Conservation (phyloP, 2,113 vertebrate genomes). For the Gymnorhina tibicen region DNA sequence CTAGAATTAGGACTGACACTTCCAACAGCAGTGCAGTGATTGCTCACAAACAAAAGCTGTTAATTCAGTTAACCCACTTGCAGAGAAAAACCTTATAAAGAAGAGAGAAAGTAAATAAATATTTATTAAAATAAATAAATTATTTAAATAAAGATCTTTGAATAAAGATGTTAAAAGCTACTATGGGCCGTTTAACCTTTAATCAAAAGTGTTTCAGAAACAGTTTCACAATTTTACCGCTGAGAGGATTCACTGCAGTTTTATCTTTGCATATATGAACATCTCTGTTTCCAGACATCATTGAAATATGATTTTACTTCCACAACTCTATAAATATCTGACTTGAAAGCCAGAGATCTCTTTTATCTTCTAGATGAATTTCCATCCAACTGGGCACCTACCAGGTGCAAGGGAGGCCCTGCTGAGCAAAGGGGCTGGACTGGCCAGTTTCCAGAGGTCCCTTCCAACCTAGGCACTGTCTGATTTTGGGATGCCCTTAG, state of each 20-base stretch:
- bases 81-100: background rate
- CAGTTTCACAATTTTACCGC: background rate
- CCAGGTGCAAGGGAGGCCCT: background rate
- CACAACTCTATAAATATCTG: background rate
- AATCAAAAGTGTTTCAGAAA: background rate
- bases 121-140: background rate
- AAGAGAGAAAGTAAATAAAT: background rate
- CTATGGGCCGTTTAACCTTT: background rate
- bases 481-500: background rate
- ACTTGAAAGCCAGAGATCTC: background rate
- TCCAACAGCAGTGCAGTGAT: background rate
- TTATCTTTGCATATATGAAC: background rate
- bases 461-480: background rate
- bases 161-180: background rate
- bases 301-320: background rate
- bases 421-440: background rate
- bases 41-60: background rate
- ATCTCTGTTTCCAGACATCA: background rate
- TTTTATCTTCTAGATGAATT: background rate
- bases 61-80: background rate
- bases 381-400: accelerated
- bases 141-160: background rate
- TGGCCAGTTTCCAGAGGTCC: background rate
- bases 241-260: background rate
- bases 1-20: background rate